Evolutionary conservation across 2,797 vertebrate species (phyloP), one percentile per base, ranked within the genome.

Genomic region (Malacoraja senta): DNA sequence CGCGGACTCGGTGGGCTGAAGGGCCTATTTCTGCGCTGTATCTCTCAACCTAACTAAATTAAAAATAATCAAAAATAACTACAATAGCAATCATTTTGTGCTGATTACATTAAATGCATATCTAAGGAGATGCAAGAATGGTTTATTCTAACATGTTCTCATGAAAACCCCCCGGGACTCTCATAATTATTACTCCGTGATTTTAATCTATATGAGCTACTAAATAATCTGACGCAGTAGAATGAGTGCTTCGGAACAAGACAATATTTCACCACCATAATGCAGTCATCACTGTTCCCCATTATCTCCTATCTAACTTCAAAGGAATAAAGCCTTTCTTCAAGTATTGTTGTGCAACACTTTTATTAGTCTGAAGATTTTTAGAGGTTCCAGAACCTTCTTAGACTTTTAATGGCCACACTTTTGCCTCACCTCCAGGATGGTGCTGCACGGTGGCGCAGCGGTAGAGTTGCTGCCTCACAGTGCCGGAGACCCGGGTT

Each of bases 231-330:
- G 68, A 44, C 76, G 44, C 90, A 91, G 71, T 65, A n/a, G 71
- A 53, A 38, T 19, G 38, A 74, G 24, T 74, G 68, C 21, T 76
- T 92, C 35, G 58, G 90, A 44, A 74, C 90, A 92, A 53, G 44
- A 24, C 71, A n/a, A 92, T 92, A 92, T 92, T 92, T 92, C 90
- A 92, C 12, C 74, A n/a, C 71, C 13, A n/a, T 76, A 92, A 76
- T 35, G 38, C 38, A 76, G 90, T 53, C 90, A 92, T 24, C 65
- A 76, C 71, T 7, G 76, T 74, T 63, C 44, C 38, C 38, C 44
- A 76, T 76, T 92, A 92, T 92, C 90, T 92, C 44, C 90, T 58
- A 92, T 92, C 65, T 74, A 92, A 92, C 90, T 92, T 92, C 72
- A 92, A 92, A 92, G 65, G 90, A 44, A 29, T 53, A 88, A 88